Conservation (phyloP, 2,113 vertebrate genomes). For the Oncorhynchus keta region DNA sequence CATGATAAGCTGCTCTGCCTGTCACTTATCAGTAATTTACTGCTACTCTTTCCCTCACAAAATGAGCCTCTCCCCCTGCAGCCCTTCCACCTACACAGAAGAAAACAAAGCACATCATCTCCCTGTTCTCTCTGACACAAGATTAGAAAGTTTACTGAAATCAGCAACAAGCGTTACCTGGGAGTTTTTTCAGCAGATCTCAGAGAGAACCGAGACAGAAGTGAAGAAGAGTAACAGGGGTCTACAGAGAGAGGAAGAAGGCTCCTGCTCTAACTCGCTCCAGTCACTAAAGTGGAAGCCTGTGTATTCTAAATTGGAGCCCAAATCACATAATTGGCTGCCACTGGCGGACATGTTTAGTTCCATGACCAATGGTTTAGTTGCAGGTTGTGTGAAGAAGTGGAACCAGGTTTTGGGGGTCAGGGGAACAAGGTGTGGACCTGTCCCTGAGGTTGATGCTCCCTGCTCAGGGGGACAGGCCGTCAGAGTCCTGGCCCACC, state of each 20-base stretch:
- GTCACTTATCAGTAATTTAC: slow-evolving; percentile 73
- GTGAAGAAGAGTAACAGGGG: slow-evolving; percentile 15
- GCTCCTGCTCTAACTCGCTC: slow-evolving; percentile 48
- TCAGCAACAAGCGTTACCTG: slow-evolving; percentile 36
- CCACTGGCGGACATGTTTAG: slow-evolving; percentile 42
- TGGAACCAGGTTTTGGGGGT: slow-evolving; percentile 50
- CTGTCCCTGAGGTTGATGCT: slow-evolving; percentile 44
- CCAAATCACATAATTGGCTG: slow-evolving; percentile 52
- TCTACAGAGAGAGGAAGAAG: neutral
- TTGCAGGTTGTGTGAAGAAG: slow-evolving; percentile 24
- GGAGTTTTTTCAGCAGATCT: slow-evolving; percentile 45
- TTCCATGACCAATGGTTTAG: slow-evolving; percentile 48
- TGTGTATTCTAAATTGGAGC: slow-evolving; percentile 18
- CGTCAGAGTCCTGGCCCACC: slow-evolving; percentile 60
- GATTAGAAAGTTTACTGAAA: slow-evolving; percentile 39
- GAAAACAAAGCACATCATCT: slow-evolving; percentile 36
- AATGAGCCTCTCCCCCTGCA: slow-evolving; percentile 55
- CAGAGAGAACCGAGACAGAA: too few species aligned
- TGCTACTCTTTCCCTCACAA: slow-evolving; percentile 56
- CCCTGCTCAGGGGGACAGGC: slow-evolving; percentile 53
- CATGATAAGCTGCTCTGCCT: slow-evolving; percentile 62
- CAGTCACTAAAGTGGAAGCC: slow-evolving; percentile 24
- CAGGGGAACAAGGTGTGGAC: slow-evolving; percentile 39
- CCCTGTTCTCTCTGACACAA: slow-evolving; percentile 34
- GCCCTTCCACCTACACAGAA: slow-evolving; percentile 45